Base-by-base conservation (phyloP, 2,797 vertebrate genomes). In the Sylvilagus floridanus region DNA sequence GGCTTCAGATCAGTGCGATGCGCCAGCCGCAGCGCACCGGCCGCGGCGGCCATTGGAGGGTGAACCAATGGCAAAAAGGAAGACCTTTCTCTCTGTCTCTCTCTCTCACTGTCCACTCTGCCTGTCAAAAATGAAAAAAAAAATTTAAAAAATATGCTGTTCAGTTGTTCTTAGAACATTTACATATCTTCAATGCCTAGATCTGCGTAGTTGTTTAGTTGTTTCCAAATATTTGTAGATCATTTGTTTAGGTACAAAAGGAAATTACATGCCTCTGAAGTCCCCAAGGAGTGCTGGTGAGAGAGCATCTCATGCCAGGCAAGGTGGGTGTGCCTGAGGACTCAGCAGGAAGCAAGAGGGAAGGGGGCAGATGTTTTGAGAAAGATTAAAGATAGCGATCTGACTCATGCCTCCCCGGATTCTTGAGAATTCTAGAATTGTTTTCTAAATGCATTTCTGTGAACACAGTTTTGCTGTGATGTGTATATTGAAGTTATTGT, bases 201-300 rank as follows among this genome's bases (percentile, higher is more conserved):
- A 65, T 83, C 26, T 79, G 52, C 30, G 57, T n/a, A 82, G 24
- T 35, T 50, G 3, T 76, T 84, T n/a, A 82, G 24, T 35, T 50
- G 3, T 76, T 84, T 26, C 21, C 82, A 92, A n/a, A 83, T 54
- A 22, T 91, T 90, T 92, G 52, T 69, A 72, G 60, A 54, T 81
- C 65, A 60, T 78, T 84, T 78, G 8, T 84, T 26, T 82, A 68
- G 42, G 57, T 9, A 81, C 12, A 77, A 47, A 71, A 68, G 54
- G 19, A 82, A 92, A 17, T 77, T 54, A 82, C 42, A 82, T 79
- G 32, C 17, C 28, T 21, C 1, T 69, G 42, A 54, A 1, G 3
- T 94, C 73, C 63, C 68, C 26, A 88, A 37, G 37, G 28, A 35
- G 30, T 72, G 13, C 16, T 88, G 47, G 26, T 62, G n/a, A 69